Base-by-base conservation (phyloP, 2,113 vertebrate genomes). In the Dromas ardeola region DNA sequence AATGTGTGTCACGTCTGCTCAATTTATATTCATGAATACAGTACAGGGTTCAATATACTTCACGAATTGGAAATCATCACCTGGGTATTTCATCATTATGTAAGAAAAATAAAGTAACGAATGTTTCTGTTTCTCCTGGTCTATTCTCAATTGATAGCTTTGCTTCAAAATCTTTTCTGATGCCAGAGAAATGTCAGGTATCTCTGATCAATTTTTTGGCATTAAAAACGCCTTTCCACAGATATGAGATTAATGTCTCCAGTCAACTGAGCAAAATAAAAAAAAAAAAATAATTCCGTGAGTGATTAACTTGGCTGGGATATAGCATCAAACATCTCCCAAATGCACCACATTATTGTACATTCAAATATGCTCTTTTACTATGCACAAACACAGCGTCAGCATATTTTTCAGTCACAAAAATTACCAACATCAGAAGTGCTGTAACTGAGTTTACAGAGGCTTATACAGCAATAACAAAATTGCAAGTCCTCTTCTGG, bases 1-100 rank as follows among this genome's bases (percentile, higher is more conserved):
- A 97, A 95, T 58, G 29, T 38, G 20, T 73, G 50, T 74, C 91
- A 89, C 6, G 10, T 86, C 86, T 81, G 45, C 70, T 94, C 81
- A 40, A 87, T 97, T 97, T 95, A 94, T 96, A 98, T 96, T 97
- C 94, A 97, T 94, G 91, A 97, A 95, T 87, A 89, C 38, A 85
- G 65, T 62, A 82, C 32, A 22, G 3, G 16, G 83, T 81, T 93
- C 88, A 82, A 80, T 95, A 94, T 15, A 14, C 49, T 95, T 76
- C 95, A 84, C 4, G 7, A 78, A 94, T 65, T 95, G 84, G 94
- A 96, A 81, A 96, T 92, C 67, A 88, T 91, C 74, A 97, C 89
- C 94, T 90, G 79, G 69, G 42, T 69, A 95, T 78, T 95, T 92
- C 93, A 97, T 96, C 84, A 84, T 94, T 95, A 80, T 66, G n/a